Conservation (phyloP, 2,113 vertebrate species). For the Bagarius yarrelli region DNA sequence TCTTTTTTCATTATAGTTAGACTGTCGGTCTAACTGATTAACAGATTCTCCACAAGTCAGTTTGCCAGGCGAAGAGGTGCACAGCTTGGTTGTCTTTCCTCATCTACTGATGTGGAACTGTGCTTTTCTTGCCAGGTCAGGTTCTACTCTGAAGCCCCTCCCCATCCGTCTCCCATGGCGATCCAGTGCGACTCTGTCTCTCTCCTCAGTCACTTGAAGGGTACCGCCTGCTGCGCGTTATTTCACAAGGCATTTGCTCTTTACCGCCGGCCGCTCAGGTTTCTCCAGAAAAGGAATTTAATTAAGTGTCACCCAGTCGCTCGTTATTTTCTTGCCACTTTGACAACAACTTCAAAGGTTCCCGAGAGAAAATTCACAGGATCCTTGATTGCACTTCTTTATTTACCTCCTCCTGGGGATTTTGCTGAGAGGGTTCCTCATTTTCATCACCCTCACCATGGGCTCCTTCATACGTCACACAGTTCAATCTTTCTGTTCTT, state of each 20-base stretch:
- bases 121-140: neutral
- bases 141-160: neutral
- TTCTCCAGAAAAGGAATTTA: slow-evolving; percentile 50
- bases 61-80: neutral
- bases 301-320: slow-evolving; percentile 25
- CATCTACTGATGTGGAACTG: neutral
- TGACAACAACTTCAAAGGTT: slow-evolving; percentile 13
- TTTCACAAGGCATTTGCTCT: slow-evolving; percentile 27
- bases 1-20: no score
- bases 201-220: slow-evolving; percentile 20
- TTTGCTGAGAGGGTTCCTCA: neutral
- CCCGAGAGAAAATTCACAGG: neutral
- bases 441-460: neutral
- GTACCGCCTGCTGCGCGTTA: slow-evolving; percentile 27
- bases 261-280: neutral
- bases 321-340: slow-evolving; percentile 10
- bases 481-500: neutral
- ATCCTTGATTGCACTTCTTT: neutral
- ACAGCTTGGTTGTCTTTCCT: neutral
- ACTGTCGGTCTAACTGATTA: no score
- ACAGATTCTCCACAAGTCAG: no score
- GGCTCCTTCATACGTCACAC: neutral
- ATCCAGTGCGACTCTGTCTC: neutral
- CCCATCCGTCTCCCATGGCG: neutral
- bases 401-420: neutral